Evolutionary conservation across 2,797 vertebrate genomes (phyloP).

Genomic region (Urocyon cinereoargenteus): DNA sequence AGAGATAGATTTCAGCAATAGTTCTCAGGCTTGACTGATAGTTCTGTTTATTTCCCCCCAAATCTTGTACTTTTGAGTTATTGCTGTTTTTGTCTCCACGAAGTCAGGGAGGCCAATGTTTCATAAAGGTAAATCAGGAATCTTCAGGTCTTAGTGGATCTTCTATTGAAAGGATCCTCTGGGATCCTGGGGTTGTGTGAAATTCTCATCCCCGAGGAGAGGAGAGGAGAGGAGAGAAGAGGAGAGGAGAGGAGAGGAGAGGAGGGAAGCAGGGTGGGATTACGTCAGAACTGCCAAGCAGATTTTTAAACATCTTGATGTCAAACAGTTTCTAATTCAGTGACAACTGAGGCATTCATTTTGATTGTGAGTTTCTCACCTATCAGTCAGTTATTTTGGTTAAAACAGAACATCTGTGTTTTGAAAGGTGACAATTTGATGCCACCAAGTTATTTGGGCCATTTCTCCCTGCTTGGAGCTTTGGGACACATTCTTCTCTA

Average conservation of each 20-base stretch:
- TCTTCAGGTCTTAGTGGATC: background rate
- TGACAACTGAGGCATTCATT: constrained; percentile 32
- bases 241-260: background rate
- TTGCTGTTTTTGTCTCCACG: background rate
- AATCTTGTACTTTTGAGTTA: background rate
- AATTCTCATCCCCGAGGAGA: background rate
- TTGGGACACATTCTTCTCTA: background rate
- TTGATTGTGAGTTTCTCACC: constrained; percentile 40
- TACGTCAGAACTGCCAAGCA: constrained; percentile 34
- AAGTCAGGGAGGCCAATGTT: background rate
- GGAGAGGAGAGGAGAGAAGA: background rate
- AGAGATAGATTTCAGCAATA: background rate
- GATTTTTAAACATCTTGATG: constrained; percentile 73
- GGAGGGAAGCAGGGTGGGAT: background rate
- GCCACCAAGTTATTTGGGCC: background rate
- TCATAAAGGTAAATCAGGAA: background rate
- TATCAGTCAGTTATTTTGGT: constrained; percentile 60
- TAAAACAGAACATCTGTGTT: constrained; percentile 59
- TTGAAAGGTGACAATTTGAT: background rate
- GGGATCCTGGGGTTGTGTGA: background rate
- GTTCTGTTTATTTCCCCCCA: background rate
- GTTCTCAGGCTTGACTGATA: background rate
- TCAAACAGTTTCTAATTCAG: constrained; percentile 70
- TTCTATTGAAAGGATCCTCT: background rate
- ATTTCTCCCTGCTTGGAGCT: background rate